Base-by-base conservation (phyloP, 1,140 invertebrate genomes). In the Anoplolepis gracilipes region DNA sequence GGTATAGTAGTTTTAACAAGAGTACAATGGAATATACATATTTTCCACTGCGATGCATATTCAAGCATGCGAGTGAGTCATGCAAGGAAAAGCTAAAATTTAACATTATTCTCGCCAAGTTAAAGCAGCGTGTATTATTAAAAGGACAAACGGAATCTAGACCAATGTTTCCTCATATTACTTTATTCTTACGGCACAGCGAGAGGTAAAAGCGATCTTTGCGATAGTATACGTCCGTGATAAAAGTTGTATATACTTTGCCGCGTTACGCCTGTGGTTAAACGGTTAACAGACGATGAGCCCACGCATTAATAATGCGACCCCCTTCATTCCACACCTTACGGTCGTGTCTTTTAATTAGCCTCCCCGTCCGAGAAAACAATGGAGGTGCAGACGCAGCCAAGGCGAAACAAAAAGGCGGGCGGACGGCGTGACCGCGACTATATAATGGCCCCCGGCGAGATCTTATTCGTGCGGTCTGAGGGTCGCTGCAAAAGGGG, bases 261-360 rank as follows among this genome's bases (percentile, higher is more conserved):
- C 16, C 19, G 59, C 19, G 25, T 77, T 61, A 77, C 75, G 59
- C 2, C n/a, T 16, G 59, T 25, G 39, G 39, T 65, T 77, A 77
- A 77, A 46, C 13, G 39, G 36, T 78, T 78, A 78, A 78, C 46
- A n/a, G 39, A 28, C 59, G 61, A 65, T 39, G 49, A 7, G 39
- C 62, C 62, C 49, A n/a, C 16, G 33, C 25, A 59, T 72, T 72
- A 81, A 81, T 81, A 81, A 81, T 22, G 28, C 1, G 25, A 10
- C 53, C 57, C 67, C 49, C 70, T 55, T 49, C 53, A 11, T 42
- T 36, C 30, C 72, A 22, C 39, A 19, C 39, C 72, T 64, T 62
- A 49, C 39, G 25, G 39, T 19, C 76, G 65, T 72, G 57, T 84
- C 64, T 88, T 87, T 89, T 87, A 77, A 89, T 89, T 89, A 77